These are phyloP conservation scores for Campodea augens DNA, from an alignment of 1,140 invertebrate species.

Conservation along the genomic window DNA sequence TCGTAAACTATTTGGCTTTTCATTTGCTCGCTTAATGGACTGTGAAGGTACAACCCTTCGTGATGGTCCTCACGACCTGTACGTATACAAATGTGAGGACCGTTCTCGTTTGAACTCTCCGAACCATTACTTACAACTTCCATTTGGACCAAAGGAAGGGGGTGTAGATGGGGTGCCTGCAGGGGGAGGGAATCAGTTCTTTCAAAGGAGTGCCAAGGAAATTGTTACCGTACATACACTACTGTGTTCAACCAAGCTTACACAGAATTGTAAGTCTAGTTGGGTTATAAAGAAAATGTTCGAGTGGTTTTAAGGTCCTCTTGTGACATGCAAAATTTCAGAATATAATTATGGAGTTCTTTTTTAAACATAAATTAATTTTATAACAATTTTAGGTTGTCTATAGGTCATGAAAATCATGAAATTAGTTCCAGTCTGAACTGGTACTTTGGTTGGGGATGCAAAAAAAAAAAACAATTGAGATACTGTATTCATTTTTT, in stretches of 20 bases:
- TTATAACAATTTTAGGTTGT: no score
- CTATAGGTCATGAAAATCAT: no score
- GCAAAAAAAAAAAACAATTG: no score
- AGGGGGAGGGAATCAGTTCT: conserved; percentile 27
- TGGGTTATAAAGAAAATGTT: background rate
- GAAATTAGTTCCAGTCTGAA: no score
- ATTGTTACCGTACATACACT: conserved; percentile 59
- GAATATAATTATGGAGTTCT: background rate
- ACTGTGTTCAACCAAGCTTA: conserved; percentile 84
- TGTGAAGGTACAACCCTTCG: conserved; percentile 63
- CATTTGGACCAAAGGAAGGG: conserved; percentile 30
- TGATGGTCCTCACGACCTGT: conserved; percentile 71
- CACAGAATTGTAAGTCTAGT: conserved; percentile 58
- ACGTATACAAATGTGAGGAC: conserved; percentile 85
- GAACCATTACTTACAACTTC: conserved; percentile 49
- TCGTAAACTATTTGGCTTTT: conserved; percentile 80
- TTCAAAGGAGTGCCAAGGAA: conserved; percentile 65
- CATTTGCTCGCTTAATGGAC: conserved; percentile 77
- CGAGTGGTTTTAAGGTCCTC: background rate
- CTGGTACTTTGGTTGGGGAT: no score
- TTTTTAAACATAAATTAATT: conserved; percentile 7
- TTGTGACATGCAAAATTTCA: background rate
- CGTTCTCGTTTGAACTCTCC: conserved; percentile 42
- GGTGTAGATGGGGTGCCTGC: background rate
- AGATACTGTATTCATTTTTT: no score